Conservation (phyloP, 2,888 invertebrate genomes). For the Polia nebulosa region DNA sequence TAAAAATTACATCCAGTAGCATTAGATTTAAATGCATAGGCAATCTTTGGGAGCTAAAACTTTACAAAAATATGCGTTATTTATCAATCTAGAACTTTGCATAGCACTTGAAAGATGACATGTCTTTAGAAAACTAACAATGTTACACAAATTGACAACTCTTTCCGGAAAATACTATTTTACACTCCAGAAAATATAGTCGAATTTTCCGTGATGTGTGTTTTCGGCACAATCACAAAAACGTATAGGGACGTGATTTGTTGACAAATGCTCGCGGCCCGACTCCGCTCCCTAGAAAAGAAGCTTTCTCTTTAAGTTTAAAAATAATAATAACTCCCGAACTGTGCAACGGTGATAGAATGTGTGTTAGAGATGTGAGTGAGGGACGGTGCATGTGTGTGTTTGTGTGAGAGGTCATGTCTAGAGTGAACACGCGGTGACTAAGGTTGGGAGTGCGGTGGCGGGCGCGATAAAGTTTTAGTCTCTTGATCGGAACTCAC, state of each 20-base stretch:
- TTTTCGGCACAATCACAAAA: constrained; percentile 72
- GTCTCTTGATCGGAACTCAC: too few species aligned
- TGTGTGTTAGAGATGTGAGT: constrained; percentile 44
- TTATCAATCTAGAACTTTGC: neutral
- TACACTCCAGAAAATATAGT: constrained; percentile 19
- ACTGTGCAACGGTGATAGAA: constrained; percentile 67
- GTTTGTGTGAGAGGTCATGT: constrained; percentile 55
- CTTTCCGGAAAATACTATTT: constrained; percentile 23
- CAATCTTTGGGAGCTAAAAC: too few species aligned
- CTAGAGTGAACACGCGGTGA: neutral
- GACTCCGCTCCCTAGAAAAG: constrained; percentile 66
- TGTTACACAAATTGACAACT: constrained; percentile 25
- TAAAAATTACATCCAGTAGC: too few species aligned
- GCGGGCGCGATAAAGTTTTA: neutral
- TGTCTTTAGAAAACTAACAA: constrained; percentile 24
- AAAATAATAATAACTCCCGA: constrained; percentile 78
- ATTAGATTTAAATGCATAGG: too few species aligned
- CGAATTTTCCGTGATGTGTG: constrained; percentile 26
- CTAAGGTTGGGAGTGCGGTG: too few species aligned
- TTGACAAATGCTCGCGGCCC: constrained; percentile 80
- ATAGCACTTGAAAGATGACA: constrained; percentile 4
- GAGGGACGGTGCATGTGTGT: constrained; percentile 45
- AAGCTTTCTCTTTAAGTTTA: constrained; percentile 76
- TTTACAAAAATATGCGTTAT: neutral
- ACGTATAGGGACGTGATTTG: constrained; percentile 81